Percentiles rank a stretch among this genome's conserved stretches.
Evolutionary conservation across 2,113 vertebrate species (phyloP).

Genomic region (Nansenia antarctica): DNA sequence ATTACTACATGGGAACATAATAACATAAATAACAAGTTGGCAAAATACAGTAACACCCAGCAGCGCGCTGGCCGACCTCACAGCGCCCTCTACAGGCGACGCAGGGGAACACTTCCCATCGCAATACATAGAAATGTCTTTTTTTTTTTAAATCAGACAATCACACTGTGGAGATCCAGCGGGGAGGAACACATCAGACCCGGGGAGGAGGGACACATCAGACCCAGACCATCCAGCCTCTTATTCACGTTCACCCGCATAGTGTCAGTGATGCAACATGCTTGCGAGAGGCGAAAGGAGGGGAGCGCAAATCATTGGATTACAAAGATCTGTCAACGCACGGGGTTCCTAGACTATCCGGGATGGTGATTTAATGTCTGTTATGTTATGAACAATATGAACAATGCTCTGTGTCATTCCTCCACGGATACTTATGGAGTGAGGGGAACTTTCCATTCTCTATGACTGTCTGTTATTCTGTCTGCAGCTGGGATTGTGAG

Average conservation of each 20-base stretch:
- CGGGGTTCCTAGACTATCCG: slow-evolving; percentile 5
- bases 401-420: slow-evolving; percentile 50
- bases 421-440: slow-evolving; percentile 67
- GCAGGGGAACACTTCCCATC: slow-evolving; percentile 55
- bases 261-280: slow-evolving; percentile 9
- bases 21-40: too few relatives aligned
- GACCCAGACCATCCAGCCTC: slow-evolving; percentile 26
- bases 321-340: background rate
- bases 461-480: background rate
- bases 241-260: background rate
- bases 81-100: slow-evolving; percentile 72
- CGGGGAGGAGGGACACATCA: slow-evolving; percentile 46
- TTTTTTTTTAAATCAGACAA: too few relatives aligned
- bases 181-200: slow-evolving; percentile 44
- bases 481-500: slow-evolving; percentile 5
- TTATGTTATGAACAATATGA: too few relatives aligned
- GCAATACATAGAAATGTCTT: slow-evolving; percentile 37
- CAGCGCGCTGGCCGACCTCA: slow-evolving; percentile 51
- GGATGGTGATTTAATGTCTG: slow-evolving; percentile 17
- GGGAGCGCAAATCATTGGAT: background rate
- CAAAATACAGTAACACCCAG: too few relatives aligned
- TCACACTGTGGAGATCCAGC: slow-evolving; percentile 50
- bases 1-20: too few relatives aligned
- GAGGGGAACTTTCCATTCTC: slow-evolving; percentile 68
- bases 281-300: slow-evolving; percentile 14